These are phyloP conservation scores for Staurois parvus DNA, from an alignment of 2,797 vertebrate genomes.

Conservation along the genomic window DNA sequence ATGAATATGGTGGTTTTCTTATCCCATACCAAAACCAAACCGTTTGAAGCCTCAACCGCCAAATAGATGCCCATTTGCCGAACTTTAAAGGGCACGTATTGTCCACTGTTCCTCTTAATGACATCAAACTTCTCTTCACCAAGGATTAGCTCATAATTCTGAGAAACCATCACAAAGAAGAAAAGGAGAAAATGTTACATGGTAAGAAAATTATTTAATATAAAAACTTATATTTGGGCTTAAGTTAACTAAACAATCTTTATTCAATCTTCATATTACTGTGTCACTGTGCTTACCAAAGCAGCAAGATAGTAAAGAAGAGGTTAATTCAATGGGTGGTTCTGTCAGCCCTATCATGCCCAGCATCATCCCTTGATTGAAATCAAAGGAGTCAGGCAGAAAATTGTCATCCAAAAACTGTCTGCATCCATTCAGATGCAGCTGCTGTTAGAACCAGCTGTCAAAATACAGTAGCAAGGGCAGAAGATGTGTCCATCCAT, in stretches of 20 bases:
- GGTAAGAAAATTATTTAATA: not conserved
- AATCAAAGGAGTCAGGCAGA: no score
- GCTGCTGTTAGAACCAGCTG: no score
- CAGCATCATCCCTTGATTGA: no score
- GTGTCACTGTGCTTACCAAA: no score
- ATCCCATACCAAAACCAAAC: conserved; percentile 79
- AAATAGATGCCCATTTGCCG: conserved; percentile 78
- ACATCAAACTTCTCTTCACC: conserved; percentile 78
- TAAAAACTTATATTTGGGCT: not conserved
- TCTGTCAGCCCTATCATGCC: no score
- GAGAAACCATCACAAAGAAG: conserved; percentile 27
- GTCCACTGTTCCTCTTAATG: conserved; percentile 66
- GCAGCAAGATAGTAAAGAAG: no score
- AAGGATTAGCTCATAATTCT: conserved; percentile 85
- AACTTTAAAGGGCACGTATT: conserved; percentile 75
- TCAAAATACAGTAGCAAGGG: no score
- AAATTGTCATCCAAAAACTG: no score
- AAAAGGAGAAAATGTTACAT: no score
- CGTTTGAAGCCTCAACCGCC: conserved; percentile 74
- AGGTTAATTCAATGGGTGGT: no score
- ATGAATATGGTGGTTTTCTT: conserved; percentile 78
- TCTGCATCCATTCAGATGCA: no score
- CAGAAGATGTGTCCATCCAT: no score
- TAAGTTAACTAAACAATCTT: not conserved
- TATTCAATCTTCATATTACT: not conserved